A percentile compares a stretch with the other conserved stretches of the same genome.
phyloP scores from a whole-genome alignment of 2,797 vertebrate species.

The Anolis apletophallus region DNA sequence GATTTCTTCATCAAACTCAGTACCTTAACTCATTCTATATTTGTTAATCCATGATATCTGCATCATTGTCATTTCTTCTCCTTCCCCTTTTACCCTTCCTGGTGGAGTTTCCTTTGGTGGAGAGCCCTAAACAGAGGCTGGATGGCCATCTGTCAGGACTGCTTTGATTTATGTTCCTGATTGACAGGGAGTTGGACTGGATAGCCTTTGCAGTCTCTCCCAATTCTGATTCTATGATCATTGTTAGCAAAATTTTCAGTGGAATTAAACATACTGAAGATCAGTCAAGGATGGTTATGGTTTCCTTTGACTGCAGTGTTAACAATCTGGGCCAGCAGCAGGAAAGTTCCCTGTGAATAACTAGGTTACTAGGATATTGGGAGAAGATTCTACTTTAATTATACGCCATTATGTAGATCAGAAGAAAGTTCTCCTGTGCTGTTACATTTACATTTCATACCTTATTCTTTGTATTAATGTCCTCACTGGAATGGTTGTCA shows the following conservation, averaged over 20 bases:
- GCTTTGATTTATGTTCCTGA: no score
- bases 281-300: slow-evolving; percentile 19
- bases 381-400: slow-evolving; percentile 49
- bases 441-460: neutral
- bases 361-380: slow-evolving; percentile 65
- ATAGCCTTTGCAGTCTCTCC: no score
- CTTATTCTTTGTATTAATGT: neutral
- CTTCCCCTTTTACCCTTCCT: no score
- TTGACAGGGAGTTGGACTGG: no score
- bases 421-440: neutral
- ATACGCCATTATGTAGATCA: slow-evolving; percentile 22
- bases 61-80: no score
- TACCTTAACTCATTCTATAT: no score
- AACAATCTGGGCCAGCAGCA: slow-evolving; percentile 53
- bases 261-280: slow-evolving; percentile 55
- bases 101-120: no score
- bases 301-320: slow-evolving; percentile 44
- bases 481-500: neutral
- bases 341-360: slow-evolving; percentile 54
- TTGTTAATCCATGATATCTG: no score
- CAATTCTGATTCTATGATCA: no score
- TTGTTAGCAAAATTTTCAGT: fast-evolving
- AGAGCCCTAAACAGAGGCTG: no score
- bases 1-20: no score
- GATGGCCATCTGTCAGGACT: no score